A percentile compares a stretch with the other conserved stretches of the same genome.
Conservation (phyloP, 2,888 invertebrate genomes). For the Polyommatus icarus region DNA sequence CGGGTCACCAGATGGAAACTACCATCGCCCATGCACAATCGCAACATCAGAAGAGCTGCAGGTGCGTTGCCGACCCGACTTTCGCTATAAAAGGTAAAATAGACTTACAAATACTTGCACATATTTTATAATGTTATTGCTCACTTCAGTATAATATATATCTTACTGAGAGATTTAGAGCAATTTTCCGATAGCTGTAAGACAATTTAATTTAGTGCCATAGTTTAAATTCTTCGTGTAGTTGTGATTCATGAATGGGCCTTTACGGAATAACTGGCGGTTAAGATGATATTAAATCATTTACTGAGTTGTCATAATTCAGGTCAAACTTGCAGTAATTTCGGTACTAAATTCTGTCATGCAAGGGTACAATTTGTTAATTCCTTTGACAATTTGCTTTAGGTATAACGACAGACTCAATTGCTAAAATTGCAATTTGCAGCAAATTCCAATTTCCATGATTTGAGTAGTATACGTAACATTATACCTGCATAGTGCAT, state of each 20-base stretch:
- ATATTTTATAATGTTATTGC: too few relatives aligned
- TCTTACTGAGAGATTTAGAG: not conserved
- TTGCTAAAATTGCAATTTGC: constrained; percentile 12
- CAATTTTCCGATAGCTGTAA: not conserved
- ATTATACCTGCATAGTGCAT: too few relatives aligned
- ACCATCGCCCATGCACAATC: too few relatives aligned
- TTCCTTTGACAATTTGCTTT: constrained; percentile 38
- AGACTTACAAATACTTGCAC: too few relatives aligned
- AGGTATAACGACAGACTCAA: constrained; percentile 31
- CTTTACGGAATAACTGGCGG: not conserved
- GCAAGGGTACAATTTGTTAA: constrained; percentile 42
- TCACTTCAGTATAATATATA: too few relatives aligned
- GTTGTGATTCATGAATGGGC: not conserved
- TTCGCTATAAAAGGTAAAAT: too few relatives aligned
- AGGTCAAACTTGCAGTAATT: constrained; percentile 37
- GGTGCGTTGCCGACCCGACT: too few relatives aligned
- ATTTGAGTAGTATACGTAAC: too few relatives aligned
- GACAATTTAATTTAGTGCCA: not conserved
- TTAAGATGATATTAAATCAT: constrained; percentile 10
- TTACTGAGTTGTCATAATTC: constrained; percentile 36
- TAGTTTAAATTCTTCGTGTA: not conserved
- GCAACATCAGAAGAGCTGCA: too few relatives aligned
- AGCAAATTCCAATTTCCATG: not conserved
- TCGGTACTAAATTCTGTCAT: constrained; percentile 40
- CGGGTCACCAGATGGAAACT: too few relatives aligned